Evolutionary conservation across 1,140 invertebrate species (phyloP).

Genomic region (Pseudachorutes palmiensis): DNA sequence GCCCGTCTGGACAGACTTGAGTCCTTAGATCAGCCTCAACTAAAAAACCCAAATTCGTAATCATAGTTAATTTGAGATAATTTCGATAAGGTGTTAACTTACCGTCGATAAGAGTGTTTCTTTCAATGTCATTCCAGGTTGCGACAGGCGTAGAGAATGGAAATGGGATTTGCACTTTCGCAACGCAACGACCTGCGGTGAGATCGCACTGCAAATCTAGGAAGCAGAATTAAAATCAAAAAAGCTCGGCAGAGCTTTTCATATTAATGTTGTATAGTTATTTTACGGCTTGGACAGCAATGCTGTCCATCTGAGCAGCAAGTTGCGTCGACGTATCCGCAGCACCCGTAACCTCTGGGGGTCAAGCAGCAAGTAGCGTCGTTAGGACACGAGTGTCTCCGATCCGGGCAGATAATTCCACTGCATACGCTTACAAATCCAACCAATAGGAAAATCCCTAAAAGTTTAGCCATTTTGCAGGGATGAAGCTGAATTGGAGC

Average conservation of each 20-base stretch:
- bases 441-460: not conserved
- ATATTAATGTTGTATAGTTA: not conserved
- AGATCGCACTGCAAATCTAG: not conserved
- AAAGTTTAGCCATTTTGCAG: not conserved
- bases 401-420: not conserved
- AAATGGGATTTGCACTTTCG: not conserved
- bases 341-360: not conserved
- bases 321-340: constrained; percentile 1
- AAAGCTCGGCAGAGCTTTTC: not conserved
- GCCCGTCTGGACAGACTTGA: not conserved
- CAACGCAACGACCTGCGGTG: not conserved
- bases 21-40: not conserved
- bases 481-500: no score
- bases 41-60: not conserved
- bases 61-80: not conserved
- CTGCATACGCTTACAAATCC: not conserved
- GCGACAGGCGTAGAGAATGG: not conserved
- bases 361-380: not conserved
- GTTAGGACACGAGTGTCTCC: not conserved
- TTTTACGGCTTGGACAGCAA: not conserved
- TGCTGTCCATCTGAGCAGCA: not conserved
- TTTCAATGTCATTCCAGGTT: not conserved
- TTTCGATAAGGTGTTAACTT: not conserved
- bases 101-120: not conserved
- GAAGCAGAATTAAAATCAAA: not conserved